phyloP scores from a whole-genome alignment of 2,888 invertebrate species.

The Chloroclystis v-ata region DNA sequence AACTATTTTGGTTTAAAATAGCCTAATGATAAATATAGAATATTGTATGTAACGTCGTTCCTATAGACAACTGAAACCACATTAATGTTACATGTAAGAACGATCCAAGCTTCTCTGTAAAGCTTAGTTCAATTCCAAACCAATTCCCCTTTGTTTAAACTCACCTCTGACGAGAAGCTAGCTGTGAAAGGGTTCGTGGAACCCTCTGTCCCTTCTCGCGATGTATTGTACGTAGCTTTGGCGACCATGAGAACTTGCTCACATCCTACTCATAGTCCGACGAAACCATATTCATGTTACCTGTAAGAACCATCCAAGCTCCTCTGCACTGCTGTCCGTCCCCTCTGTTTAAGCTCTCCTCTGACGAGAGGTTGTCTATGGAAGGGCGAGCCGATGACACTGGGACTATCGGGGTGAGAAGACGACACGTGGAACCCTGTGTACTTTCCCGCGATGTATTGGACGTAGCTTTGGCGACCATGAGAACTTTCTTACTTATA shows the following conservation, averaged over 20 bases:
- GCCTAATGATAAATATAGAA: no score
- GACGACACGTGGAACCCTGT: constrained; percentile 87
- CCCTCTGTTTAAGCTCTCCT: constrained; percentile 81
- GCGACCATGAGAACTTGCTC: no score
- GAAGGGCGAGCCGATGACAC: constrained; percentile 80
- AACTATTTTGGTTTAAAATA: no score
- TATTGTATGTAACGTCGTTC: no score
- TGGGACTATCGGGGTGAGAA: constrained; percentile 82
- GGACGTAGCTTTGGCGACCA: constrained; percentile 80
- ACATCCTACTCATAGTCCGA: no score
- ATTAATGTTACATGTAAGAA: constrained; percentile 78
- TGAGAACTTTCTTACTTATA: no score
- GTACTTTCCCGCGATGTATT: constrained; percentile 85
- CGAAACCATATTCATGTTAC: no score
- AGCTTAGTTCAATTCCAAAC: no score
- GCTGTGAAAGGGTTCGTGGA: constrained; percentile 83
- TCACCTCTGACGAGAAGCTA: constrained; percentile 81
- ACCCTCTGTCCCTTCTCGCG: constrained; percentile 86
- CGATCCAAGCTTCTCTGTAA: constrained; percentile 86
- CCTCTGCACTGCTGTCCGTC: constrained; percentile 84
- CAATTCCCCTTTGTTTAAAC: constrained; percentile 81
- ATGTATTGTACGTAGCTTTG: constrained; percentile 86
- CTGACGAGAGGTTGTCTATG: constrained; percentile 80
- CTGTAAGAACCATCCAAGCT: constrained; percentile 85
- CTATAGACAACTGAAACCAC: no score